Conservation (phyloP, 30 jellyfish, hydroid and myxozoan species). For the Aurelia aurita complex sp. Pacific region DNA sequence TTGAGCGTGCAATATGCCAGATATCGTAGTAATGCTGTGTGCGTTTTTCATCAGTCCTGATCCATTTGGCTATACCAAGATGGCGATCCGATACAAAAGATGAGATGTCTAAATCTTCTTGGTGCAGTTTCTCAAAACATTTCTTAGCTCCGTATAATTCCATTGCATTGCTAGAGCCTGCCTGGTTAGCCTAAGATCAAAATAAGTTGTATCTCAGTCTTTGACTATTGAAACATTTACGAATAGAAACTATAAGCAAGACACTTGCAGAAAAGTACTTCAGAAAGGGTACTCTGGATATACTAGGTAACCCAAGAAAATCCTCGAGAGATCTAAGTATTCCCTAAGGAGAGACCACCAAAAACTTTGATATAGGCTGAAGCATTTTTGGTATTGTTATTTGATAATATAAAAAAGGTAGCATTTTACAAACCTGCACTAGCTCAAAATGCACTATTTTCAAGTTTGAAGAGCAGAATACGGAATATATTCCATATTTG, state of each 20-base stretch:
- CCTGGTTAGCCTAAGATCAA: conserved; percentile 8
- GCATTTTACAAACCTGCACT: conserved; percentile 12
- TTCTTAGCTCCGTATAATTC: conserved; percentile 19
- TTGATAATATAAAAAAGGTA: background rate
- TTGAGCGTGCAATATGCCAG: conserved; percentile 40
- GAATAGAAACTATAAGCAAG: too few relatives aligned
- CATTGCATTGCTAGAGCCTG: conserved; percentile 21
- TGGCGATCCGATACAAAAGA: conserved; percentile 35
- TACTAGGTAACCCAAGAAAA: too few relatives aligned
- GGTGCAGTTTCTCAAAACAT: conserved; percentile 4
- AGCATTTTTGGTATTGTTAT: too few relatives aligned
- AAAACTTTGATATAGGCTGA: too few relatives aligned
- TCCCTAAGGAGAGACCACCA: too few relatives aligned
- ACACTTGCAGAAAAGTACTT: too few relatives aligned
- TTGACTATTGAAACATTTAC: too few relatives aligned
- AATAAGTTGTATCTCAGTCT: too few relatives aligned
- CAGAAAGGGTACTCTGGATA: too few relatives aligned
- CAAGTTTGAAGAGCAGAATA: conserved; percentile 9
- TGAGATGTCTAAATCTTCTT: background rate
- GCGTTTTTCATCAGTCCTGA: background rate
- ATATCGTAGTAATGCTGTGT: conserved; percentile 32
- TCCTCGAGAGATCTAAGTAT: too few relatives aligned
- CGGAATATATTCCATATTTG: conserved; percentile 30
- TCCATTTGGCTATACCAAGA: conserved; percentile 47
- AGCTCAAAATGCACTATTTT: conserved; percentile 26